A percentile compares a stretch with the other conserved stretches of the same genome.
Conservation (phyloP, 2,888 invertebrate genomes). For the Hoplodrina blanda region DNA sequence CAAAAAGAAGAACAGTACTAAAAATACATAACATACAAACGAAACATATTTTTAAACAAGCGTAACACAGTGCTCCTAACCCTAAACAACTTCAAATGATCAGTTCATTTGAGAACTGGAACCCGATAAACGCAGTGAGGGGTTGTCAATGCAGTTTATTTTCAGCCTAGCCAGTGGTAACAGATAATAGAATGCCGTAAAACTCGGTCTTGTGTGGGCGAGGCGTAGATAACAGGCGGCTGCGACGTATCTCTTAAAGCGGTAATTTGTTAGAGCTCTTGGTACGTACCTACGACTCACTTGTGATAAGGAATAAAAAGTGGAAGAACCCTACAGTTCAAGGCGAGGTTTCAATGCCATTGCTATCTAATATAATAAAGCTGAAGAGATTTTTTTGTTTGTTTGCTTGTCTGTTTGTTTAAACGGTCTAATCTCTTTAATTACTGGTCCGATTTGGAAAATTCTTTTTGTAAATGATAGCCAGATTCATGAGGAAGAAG, state of each 20-base stretch:
- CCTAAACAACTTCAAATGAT: slow-evolving; percentile 51
- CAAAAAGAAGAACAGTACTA: too few relatives aligned
- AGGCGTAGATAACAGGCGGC: slow-evolving; percentile 78
- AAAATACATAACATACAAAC: too few relatives aligned
- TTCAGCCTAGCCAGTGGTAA: slow-evolving; percentile 81
- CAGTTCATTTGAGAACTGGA: slow-evolving; percentile 69
- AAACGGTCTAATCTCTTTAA: too few relatives aligned
- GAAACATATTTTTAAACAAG: slow-evolving; percentile 7
- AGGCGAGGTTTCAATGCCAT: slow-evolving; percentile 58
- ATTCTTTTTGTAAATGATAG: too few relatives aligned
- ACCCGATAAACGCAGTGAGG: slow-evolving; percentile 69
- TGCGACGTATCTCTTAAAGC: slow-evolving; percentile 81
- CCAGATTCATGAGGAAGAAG: too few relatives aligned
- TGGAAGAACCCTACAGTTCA: slow-evolving; percentile 68
- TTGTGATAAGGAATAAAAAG: slow-evolving; percentile 76
- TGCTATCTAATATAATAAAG: not conserved
- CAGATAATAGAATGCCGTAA: slow-evolving; percentile 85
- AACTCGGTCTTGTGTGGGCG: slow-evolving; percentile 83
- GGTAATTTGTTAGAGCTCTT: slow-evolving; percentile 85
- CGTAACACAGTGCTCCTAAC: slow-evolving; percentile 11
- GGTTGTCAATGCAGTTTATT: slow-evolving; percentile 81
- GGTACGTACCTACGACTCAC: slow-evolving; percentile 66
- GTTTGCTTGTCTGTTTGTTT: too few relatives aligned
- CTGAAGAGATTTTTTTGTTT: too few relatives aligned
- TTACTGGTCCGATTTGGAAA: too few relatives aligned